Percentiles rank a stretch among this genome's conserved stretches.
phyloP scores from a whole-genome alignment of 2,113 vertebrate genomes.

The Egretta garzetta region DNA sequence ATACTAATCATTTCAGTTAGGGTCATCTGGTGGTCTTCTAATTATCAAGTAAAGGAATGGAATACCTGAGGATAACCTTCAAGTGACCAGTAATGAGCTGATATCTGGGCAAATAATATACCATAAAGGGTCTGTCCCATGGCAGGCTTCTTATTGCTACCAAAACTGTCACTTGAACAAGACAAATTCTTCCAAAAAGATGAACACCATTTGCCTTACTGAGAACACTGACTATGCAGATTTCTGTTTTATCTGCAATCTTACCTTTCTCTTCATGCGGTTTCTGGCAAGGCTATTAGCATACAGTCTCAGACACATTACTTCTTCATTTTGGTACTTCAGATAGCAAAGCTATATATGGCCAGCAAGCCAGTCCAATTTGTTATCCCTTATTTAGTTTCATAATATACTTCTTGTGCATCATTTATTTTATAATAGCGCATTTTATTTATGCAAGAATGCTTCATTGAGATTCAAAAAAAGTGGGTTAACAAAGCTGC shows the following conservation, averaged over 20 bases:
- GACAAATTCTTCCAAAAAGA: neutral
- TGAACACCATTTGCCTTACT: neutral
- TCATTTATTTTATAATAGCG: neutral
- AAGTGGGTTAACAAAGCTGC: neutral
- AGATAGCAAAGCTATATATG: neutral
- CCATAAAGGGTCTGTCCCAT: neutral
- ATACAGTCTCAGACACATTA: neutral
- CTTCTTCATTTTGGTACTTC: neutral
- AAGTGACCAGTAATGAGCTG: neutral
- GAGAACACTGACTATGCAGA: neutral
- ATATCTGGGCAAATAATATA: neutral
- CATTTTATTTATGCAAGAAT: neutral
- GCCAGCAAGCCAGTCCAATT: neutral
- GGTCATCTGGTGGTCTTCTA: neutral
- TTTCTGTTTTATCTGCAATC: neutral
- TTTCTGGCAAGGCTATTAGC: neutral
- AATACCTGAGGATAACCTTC: neutral
- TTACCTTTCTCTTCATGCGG: neutral
- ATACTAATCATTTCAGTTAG: neutral
- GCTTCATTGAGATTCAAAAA: slow-evolving; percentile 1
- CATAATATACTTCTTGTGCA: neutral
- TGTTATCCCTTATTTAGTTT: neutral
- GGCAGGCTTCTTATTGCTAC: neutral
- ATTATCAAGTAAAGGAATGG: neutral
- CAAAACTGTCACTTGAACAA: neutral